phyloP scores from a whole-genome alignment of 2,113 vertebrate genomes.

The Indri indri region DNA sequence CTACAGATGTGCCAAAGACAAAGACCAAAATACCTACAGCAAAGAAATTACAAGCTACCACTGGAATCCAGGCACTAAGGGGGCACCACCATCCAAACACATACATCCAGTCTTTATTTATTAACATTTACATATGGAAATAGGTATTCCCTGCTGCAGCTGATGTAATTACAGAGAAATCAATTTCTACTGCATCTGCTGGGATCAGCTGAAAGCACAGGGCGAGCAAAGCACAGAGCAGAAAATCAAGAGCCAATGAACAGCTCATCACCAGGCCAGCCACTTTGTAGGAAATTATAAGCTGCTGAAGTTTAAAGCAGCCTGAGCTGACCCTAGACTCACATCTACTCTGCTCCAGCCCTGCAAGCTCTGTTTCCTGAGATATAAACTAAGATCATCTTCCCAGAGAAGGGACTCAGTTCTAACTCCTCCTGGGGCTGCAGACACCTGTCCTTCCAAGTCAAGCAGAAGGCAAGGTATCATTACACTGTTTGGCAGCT shows the following conservation, averaged over 20 bases:
- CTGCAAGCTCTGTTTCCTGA: background rate
- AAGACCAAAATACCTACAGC: slow-evolving; percentile 56
- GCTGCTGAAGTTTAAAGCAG: slow-evolving; percentile 1
- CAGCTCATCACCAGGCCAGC: slow-evolving; percentile 22
- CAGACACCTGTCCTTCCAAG: slow-evolving; percentile 48
- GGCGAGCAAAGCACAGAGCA: background rate
- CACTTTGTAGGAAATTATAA: background rate
- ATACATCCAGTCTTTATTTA: slow-evolving; percentile 58
- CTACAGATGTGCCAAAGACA: slow-evolving; percentile 56
- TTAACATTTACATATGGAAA: slow-evolving; percentile 61
- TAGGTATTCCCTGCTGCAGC: slow-evolving; percentile 62
- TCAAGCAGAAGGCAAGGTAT: slow-evolving; percentile 52
- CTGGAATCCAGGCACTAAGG: slow-evolving; percentile 40
- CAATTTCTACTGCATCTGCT: slow-evolving; percentile 52
- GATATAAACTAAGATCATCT: background rate
- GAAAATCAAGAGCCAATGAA: slow-evolving; percentile 47
- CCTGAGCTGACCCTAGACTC: slow-evolving; percentile 48
- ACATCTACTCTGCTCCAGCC: background rate
- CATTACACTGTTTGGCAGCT: slow-evolving; percentile 53
- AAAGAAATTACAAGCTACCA: slow-evolving; percentile 37
- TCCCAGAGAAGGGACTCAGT: background rate
- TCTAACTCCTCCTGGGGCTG: background rate
- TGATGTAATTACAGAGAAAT: slow-evolving; percentile 77
- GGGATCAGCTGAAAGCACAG: slow-evolving; percentile 42
- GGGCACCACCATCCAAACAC: background rate